A percentile compares a stretch with the other conserved stretches of the same genome.
These are phyloP conservation scores for Trypoxylon attenuatum DNA, from an alignment of 2,888 invertebrate genomes.

Conservation along the genomic window DNA sequence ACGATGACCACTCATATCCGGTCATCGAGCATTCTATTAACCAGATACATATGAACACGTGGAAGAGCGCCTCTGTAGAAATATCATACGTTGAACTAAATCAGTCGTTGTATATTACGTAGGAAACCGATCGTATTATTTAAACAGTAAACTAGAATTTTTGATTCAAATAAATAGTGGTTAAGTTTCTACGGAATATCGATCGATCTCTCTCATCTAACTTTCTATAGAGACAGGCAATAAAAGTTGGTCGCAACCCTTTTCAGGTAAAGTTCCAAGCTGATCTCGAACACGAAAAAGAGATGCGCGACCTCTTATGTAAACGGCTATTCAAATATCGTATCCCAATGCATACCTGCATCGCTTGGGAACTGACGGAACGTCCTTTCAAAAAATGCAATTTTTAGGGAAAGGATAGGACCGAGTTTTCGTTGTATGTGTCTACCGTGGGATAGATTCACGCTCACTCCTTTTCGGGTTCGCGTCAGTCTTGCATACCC, in stretches of 20 bases:
- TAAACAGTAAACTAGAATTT: too few relatives aligned
- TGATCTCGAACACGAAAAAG: constrained; percentile 23
- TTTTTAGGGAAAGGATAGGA: constrained; percentile 50
- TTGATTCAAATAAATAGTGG: neutral
- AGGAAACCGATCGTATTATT: too few relatives aligned
- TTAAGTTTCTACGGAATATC: constrained; percentile 2
- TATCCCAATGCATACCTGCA: constrained; percentile 53
- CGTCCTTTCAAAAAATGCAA: constrained; percentile 51
- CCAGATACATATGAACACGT: neutral
- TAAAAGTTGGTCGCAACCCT: constrained; percentile 53
- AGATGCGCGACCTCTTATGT: constrained; percentile 61
- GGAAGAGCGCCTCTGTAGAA: neutral
- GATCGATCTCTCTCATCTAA: constrained; percentile 30
- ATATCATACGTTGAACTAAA: neutral
- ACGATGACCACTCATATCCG: constrained; percentile 45
- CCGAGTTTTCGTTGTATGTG: constrained; percentile 46
- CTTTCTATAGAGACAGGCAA: constrained; percentile 9
- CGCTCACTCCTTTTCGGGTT: constrained; percentile 49
- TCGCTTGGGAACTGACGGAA: constrained; percentile 48
- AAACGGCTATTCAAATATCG: constrained; percentile 65
- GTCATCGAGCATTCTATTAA: constrained; percentile 43
- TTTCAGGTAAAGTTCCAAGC: constrained; percentile 43
- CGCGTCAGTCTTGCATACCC: constrained; percentile 8
- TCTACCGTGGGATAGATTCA: constrained; percentile 59
- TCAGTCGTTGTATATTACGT: too few relatives aligned